Percentiles rank a stretch among this genome's conserved stretches.
phyloP scores from a whole-genome alignment of 2,797 vertebrate genomes.

The Spea hammondii region DNA sequence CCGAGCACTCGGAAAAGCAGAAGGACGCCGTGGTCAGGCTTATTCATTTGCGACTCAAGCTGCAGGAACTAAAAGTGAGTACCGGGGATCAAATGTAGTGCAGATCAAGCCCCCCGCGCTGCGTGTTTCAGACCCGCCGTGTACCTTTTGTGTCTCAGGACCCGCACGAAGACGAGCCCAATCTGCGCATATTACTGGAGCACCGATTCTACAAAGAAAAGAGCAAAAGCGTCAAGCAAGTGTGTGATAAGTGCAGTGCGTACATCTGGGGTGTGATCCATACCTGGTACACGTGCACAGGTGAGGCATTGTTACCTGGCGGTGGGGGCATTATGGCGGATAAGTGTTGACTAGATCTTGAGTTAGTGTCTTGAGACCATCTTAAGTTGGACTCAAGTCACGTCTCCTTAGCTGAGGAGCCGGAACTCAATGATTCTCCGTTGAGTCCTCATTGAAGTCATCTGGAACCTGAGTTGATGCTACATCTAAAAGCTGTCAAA shows the following conservation, averaged over 20 bases:
- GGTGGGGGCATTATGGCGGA: no score
- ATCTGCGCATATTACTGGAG: constrained; percentile 84
- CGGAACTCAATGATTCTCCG: no score
- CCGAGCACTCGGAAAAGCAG: constrained; percentile 90
- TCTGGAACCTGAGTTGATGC: no score
- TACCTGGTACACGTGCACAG: constrained; percentile 98
- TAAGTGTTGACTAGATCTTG: no score
- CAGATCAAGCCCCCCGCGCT: no score
- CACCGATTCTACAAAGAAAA: constrained; percentile 97
- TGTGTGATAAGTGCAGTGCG: constrained; percentile 91
- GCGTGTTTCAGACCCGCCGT: not conserved
- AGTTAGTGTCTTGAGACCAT: no score
- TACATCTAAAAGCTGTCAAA: no score
- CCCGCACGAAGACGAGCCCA: constrained; percentile 90
- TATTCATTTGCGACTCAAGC: constrained; percentile 92
- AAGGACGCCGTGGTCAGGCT: constrained; percentile 92
- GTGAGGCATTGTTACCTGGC: constrained; percentile 61
- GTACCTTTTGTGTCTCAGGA: constrained; percentile 69
- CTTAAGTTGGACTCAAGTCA: no score
- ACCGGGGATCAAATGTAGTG: no score
- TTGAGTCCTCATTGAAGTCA: no score
- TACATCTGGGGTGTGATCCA: constrained; percentile 98
- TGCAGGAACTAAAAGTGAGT: constrained; percentile 91
- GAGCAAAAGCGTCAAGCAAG: constrained; percentile 96
- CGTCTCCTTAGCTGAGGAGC: no score